These are phyloP conservation scores for Apostichopus leukothele DNA, from an alignment of 53 echinoderm and acorn worm genomes.

Conservation along the genomic window DNA sequence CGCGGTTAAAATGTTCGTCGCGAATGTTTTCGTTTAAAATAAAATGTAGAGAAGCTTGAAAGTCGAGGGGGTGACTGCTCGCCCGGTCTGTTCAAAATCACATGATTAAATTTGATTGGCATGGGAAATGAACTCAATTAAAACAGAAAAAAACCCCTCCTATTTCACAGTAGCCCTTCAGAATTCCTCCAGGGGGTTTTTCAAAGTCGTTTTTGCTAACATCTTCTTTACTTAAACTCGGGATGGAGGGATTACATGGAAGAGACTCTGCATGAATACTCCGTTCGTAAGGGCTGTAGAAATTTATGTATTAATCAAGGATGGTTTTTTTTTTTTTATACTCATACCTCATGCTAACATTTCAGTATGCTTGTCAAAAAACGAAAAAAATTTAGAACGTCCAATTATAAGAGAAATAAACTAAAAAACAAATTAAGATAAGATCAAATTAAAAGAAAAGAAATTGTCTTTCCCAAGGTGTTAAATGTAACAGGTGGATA, in stretches of 20 bases:
- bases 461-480: constrained; percentile 1
- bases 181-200: constrained; percentile 9
- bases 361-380: neutral
- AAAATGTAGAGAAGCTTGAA: neutral
- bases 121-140: constrained; percentile 18
- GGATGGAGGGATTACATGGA: neutral
- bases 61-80: neutral
- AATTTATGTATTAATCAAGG: neutral
- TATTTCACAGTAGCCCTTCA: constrained; percentile 7
- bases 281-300: neutral
- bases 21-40: neutral
- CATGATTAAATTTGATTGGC: constrained; percentile 18
- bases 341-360: neutral
- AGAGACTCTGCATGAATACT: neutral
- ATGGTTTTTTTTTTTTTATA: neutral
- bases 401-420: neutral
- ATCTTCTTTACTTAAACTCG: neutral
- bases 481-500: constrained; percentile 8
- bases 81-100: constrained; percentile 11
- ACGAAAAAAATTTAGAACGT: neutral
- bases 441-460: neutral
- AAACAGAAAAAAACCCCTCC: neutral
- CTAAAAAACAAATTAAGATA: neutral
- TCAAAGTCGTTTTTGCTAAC: neutral
- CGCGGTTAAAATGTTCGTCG: neutral